Base-by-base conservation (phyloP, 2,888 invertebrate species). In the Sphecodes monilicornis region DNA sequence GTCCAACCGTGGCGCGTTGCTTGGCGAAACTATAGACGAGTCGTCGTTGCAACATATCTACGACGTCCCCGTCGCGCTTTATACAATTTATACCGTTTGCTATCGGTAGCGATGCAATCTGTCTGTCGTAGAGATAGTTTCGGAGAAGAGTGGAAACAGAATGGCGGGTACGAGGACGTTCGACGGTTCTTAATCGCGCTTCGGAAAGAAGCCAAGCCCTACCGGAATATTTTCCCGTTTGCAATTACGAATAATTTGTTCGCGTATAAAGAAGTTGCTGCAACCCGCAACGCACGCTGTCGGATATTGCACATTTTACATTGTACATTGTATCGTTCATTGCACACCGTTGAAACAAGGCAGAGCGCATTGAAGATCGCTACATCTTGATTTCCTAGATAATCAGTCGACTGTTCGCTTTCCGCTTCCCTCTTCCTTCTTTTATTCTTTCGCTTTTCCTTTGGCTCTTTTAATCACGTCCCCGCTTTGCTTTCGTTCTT, bases 311-410 rank as follows among this genome's bases (percentile, higher is more conserved):
- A 18, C 4, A 22, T n/a, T n/a, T n/a, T 1, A 4, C 36, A 4
- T 8, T 39, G 39, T 39, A 8, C 39, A 39, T 39, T 39, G 39
- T n/a, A n/a, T n/a, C n/a, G n/a, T n/a, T n/a, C n/a, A n/a, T n/a
- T n/a, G 54, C 29, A 16, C 57, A 29, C 26, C 16, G 57, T 60
- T 2, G 29, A 26, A 13, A 16, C 26, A 60, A 60, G 26, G 57
- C 6, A 16, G 16, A 29, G 1, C 29, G 57, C 22, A 50, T 32
- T 43, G 60, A 26, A 39, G 57, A 57, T 66, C 57, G 80, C 8
- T 29, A 50, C 80, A 75, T 80, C 69, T 64, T 76, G 39, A 70
- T 80, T 50, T 70, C 70, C 57, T 46, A 43, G 70, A 80, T 74
- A 79, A 79, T 46, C 5, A 26, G 11, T 22, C 54, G 68, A 6